A percentile compares a stretch with the other conserved stretches of the same genome.
These are phyloP conservation scores for Psilopsiagon aymara DNA, from an alignment of 2,113 vertebrate genomes.

Conservation along the genomic window DNA sequence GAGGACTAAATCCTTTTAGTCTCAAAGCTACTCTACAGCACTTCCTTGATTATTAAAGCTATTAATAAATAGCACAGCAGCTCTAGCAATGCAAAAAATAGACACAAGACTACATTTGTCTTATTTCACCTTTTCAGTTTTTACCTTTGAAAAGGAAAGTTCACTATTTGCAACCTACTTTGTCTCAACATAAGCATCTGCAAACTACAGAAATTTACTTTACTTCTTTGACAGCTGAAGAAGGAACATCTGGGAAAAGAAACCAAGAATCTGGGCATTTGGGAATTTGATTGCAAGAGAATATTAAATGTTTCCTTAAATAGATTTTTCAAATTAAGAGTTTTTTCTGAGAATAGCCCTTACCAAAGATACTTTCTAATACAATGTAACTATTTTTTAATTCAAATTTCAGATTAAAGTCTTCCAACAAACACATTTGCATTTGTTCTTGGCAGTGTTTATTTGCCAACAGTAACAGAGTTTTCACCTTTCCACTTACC, in stretches of 20 bases:
- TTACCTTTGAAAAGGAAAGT: neutral
- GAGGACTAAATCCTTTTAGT: neutral
- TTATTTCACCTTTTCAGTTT: neutral
- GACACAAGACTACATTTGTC: neutral
- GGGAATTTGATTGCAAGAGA: neutral
- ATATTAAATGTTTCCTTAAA: slow-evolving; percentile 16
- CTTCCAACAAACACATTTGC: neutral
- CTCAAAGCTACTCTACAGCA: neutral
- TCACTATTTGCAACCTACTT: neutral
- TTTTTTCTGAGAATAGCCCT: neutral
- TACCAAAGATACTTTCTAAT: neutral
- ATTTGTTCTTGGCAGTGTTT: neutral
- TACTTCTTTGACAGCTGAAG: neutral
- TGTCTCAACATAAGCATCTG: neutral
- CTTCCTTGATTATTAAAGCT: neutral
- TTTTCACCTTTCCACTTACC: neutral
- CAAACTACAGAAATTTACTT: neutral
- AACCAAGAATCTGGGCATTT: neutral
- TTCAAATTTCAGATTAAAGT: neutral
- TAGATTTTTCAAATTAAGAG: neutral
- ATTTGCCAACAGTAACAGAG: neutral
- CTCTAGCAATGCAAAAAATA: neutral
- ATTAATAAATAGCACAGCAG: neutral
- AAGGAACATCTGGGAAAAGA: slow-evolving; percentile 19
- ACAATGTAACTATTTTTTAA: neutral